Base-by-base conservation (phyloP, 1,140 invertebrate species). In the Steinernema khuongi region DNA sequence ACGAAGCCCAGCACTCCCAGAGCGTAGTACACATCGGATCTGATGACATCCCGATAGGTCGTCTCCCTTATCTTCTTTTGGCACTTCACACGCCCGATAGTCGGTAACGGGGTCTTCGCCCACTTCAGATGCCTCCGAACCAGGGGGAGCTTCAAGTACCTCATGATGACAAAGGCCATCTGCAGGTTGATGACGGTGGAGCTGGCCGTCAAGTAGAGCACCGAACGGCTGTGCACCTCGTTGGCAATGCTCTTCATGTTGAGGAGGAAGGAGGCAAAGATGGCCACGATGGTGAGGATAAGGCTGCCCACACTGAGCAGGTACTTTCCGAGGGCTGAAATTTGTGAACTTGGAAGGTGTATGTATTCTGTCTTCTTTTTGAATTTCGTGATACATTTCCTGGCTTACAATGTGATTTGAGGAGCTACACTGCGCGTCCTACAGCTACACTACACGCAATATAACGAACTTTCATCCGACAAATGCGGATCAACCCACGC, bases 241-340 rank as follows among this genome's bases (percentile, higher is more conserved):
- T 60, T 22, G 7, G 50, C 7, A 2, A 60, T 60, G 4, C 11
- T 7, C 22, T 60, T 60, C 50, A 60, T 11, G 22, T 60, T 60
- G 14, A 60, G 2, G 14, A 60, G 50, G 19, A 60, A 60, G 14
- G 50, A 60, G 7, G 19, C 50, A 26, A 11, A 60, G 19, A 60
- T 60, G 7, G 11, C 22, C 14, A 22, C 4, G 11, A 60, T 22
- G 7, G 50, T 14, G 50, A 60, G 19, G 11, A 60, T 11, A 22
- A 60, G 26, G 50, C 50, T 60, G 50, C 4, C 14, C 50, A 60
- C 4, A 22, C 50, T 14, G 11, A 60, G 50, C 14, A 60, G 7
- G 50, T 60, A 60, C 22, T 60, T 60, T 60, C 50, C 50, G 14
- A 60, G 50, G 2, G 50, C 50, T 60, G 50, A 60, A 41, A 41